Evolutionary conservation across 2,888 invertebrate genomes (phyloP).

Genomic region (Aethes cnicana): DNA sequence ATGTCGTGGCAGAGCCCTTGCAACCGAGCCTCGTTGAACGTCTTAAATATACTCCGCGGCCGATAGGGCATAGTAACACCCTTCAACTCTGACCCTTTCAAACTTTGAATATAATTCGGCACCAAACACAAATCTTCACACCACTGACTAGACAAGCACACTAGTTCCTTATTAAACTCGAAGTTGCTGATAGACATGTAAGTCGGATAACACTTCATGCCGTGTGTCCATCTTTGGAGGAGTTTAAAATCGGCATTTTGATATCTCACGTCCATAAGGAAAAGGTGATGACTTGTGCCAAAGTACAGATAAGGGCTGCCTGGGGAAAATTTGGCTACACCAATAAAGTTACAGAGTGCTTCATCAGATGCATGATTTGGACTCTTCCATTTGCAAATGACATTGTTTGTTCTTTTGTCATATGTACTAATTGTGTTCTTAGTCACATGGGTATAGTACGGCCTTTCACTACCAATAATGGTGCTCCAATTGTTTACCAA

Average conservation of each 20-base stretch:
- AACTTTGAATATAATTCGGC: constrained; percentile 54
- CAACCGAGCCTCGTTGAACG: constrained; percentile 54
- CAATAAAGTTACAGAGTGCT: constrained; percentile 57
- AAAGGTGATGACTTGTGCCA: constrained; percentile 64
- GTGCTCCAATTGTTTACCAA: constrained; percentile 67
- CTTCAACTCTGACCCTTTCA: constrained; percentile 43
- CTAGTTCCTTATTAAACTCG: constrained; percentile 60
- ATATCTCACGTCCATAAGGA: constrained; percentile 63
- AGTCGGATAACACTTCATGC: constrained; percentile 75
- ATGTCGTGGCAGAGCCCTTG: constrained; percentile 58
- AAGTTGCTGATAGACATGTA: constrained; percentile 61
- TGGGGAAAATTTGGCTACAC: constrained; percentile 53
- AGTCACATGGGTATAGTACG: constrained; percentile 57
- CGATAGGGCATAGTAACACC: constrained; percentile 62
- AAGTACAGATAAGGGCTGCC: constrained; percentile 56
- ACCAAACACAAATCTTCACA: constrained; percentile 68
- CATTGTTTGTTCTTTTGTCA: constrained; percentile 63
- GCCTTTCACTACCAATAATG: constrained; percentile 59
- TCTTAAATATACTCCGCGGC: constrained; percentile 59
- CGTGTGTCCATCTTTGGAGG: constrained; percentile 81
- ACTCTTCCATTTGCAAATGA: constrained; percentile 50
- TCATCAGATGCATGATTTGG: constrained; percentile 54
- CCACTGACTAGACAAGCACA: constrained; percentile 70
- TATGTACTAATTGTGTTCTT: constrained; percentile 58
- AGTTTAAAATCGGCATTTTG: constrained; percentile 48